These are phyloP conservation scores for Parasteatoda tepidariorum DNA, from an alignment of 1,140 invertebrate genomes.

Conservation along the genomic window DNA sequence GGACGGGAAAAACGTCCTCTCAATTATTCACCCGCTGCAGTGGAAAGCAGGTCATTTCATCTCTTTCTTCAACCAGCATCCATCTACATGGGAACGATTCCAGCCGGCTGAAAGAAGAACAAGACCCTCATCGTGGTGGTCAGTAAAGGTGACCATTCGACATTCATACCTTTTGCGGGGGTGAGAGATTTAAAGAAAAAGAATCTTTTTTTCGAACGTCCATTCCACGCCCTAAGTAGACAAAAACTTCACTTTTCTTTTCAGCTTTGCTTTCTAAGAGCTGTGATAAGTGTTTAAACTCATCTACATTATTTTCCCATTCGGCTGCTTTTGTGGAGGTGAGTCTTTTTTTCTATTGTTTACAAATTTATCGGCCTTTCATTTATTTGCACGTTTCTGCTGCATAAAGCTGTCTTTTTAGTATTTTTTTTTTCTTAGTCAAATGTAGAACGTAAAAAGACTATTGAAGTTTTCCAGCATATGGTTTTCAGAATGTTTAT, in stretches of 20 bases:
- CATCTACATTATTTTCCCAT: neutral
- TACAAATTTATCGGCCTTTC: neutral
- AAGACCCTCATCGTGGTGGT: neutral
- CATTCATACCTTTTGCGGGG: neutral
- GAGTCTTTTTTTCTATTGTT: neutral
- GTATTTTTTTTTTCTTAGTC: slow-evolving; percentile 4
- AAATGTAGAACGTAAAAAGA: too few species aligned
- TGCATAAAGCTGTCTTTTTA: too few species aligned
- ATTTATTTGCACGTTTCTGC: neutral
- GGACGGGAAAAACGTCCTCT: slow-evolving; percentile 34
- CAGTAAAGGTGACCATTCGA: neutral
- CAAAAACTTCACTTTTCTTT: neutral
- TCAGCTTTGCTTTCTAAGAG: neutral
- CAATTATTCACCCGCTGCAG: slow-evolving; percentile 27
- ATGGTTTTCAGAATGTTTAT: too few species aligned
- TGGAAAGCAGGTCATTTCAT: slow-evolving; percentile 14
- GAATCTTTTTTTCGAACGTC: too few species aligned
- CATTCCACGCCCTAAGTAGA: slow-evolving; percentile 6
- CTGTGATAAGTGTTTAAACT: slow-evolving; percentile 6
- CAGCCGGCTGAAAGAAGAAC: slow-evolving; percentile 1
- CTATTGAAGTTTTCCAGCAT: too few species aligned
- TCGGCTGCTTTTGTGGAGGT: too few species aligned
- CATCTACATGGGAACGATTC: slow-evolving; percentile 7
- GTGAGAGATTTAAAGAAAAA: neutral
- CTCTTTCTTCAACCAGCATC: neutral